phyloP scores from a whole-genome alignment of 2,888 invertebrate species.

The Synergus umbraculus region DNA sequence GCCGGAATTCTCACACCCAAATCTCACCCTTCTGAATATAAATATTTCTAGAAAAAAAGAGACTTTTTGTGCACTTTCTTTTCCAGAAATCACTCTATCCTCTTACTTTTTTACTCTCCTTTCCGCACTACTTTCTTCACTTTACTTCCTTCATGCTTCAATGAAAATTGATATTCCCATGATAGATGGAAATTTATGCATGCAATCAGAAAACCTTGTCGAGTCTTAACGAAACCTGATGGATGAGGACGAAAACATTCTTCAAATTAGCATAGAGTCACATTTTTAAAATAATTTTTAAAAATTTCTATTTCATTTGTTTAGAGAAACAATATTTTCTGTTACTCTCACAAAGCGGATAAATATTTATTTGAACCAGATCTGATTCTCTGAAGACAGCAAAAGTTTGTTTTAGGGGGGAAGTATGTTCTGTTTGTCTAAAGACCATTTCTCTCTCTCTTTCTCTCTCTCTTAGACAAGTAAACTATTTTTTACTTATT shows the following conservation, averaged over 20 bases:
- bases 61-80: slow-evolving; percentile 9
- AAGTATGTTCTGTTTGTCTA: too few relatives aligned
- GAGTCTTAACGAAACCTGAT: background rate
- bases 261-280: background rate
- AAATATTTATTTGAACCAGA: too few relatives aligned
- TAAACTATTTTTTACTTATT: too few relatives aligned
- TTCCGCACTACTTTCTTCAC: background rate
- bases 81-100: slow-evolving; percentile 5
- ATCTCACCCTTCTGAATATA: too few relatives aligned
- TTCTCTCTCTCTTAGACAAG: too few relatives aligned
- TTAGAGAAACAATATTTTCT: too few relatives aligned
- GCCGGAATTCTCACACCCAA: slow-evolving; percentile 7
- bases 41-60: background rate
- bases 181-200: slow-evolving; percentile 27
- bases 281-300: too few relatives aligned
- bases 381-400: too few relatives aligned
- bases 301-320: too few relatives aligned
- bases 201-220: slow-evolving; percentile 12
- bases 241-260: background rate
- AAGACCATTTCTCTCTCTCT: too few relatives aligned
- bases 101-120: slow-evolving; percentile 2
- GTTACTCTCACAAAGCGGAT: too few relatives aligned
- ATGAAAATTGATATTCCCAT: slow-evolving; percentile 29
- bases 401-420: too few relatives aligned
- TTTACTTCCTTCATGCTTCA: slow-evolving; percentile 6